These are phyloP conservation scores for Leptura quadrifasciata DNA, from an alignment of 2,888 invertebrate species.

Conservation along the genomic window DNA sequence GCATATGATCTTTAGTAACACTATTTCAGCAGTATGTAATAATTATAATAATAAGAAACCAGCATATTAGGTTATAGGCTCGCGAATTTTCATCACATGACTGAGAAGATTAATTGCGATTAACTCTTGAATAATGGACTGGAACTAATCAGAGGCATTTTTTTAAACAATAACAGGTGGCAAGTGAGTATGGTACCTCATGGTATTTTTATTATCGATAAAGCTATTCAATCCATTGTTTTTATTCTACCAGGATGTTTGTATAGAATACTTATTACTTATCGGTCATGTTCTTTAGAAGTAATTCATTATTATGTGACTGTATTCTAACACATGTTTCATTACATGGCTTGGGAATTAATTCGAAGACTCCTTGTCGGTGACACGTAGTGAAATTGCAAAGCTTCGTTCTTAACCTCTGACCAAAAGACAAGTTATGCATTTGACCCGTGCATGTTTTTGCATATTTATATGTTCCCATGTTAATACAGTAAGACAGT, in stretches of 20 bases:
- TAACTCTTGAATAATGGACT: background rate
- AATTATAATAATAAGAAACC: background rate
- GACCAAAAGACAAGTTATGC: too few species aligned
- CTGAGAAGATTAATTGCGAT: background rate
- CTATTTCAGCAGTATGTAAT: background rate
- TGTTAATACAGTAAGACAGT: too few species aligned
- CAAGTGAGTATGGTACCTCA: background rate
- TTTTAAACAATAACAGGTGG: background rate
- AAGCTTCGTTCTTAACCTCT: too few species aligned
- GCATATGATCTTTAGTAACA: background rate
- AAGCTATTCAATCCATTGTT: background rate
- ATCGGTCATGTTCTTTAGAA: background rate
- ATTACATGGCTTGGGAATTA: too few species aligned
- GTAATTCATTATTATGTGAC: background rate
- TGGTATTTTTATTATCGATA: background rate
- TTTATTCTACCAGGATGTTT: background rate
- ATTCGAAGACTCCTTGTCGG: too few species aligned
- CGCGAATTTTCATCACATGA: background rate
- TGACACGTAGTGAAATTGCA: too few species aligned
- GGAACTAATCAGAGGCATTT: background rate
- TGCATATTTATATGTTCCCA: too few species aligned
- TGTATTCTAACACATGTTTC: too few species aligned
- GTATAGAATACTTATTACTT: background rate
- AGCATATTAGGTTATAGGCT: background rate
- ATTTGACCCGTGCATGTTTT: too few species aligned